phyloP scores from a whole-genome alignment of 2,888 invertebrate species.

The Hipparchia semele region DNA sequence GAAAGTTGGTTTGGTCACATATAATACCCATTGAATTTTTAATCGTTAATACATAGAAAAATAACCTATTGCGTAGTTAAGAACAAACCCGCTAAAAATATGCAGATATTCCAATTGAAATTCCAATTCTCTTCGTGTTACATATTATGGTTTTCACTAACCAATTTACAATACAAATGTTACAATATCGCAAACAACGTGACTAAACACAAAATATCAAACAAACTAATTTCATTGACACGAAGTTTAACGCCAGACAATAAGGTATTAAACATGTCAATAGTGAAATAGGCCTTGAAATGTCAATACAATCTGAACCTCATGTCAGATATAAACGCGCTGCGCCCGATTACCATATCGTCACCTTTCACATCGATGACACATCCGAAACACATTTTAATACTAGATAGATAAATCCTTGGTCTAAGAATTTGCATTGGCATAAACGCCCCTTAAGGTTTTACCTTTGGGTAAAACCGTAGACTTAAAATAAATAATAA shows the following conservation, averaged over 20 bases:
- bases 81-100: neutral
- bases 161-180: conserved; percentile 21
- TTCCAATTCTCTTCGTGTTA: neutral
- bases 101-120: neutral
- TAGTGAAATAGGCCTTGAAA: conserved; percentile 70
- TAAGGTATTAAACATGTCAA: conserved; percentile 61
- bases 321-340: conserved; percentile 70
- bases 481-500: neutral
- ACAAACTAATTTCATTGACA: conserved; percentile 60
- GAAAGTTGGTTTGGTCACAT: no score
- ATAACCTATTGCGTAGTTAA: neutral
- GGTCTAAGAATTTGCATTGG: conserved; percentile 9
- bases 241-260: conserved; percentile 57
- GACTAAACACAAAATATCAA: conserved; percentile 61
- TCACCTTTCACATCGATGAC: conserved; percentile 72
- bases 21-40: no score
- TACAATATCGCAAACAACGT: conserved; percentile 42
- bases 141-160: conserved; percentile 11
- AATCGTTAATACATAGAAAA: no score
- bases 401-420: conserved; percentile 23
- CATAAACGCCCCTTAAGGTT: neutral
- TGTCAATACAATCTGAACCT: conserved; percentile 60
- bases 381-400: conserved; percentile 38
- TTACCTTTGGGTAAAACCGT: neutral
- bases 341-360: conserved; percentile 72